Percentiles rank a stretch among this genome's conserved stretches.
Evolutionary conservation across 1,140 invertebrate species (phyloP).

Genomic region (Drosophila lacertosa): DNA sequence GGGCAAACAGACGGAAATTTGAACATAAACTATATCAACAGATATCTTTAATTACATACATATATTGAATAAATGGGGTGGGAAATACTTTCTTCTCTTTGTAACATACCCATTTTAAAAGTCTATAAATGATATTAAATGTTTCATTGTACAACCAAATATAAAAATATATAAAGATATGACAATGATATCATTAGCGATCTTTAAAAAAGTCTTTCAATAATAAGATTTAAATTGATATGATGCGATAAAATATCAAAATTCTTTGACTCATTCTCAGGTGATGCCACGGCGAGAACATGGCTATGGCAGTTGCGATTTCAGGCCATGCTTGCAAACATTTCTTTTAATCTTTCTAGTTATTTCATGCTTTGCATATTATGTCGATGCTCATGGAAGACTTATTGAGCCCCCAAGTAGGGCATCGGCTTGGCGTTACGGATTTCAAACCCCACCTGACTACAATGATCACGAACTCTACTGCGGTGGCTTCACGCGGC

Average conservation of each 20-base stretch:
- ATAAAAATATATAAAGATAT: too few relatives aligned
- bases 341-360: constrained; percentile 4
- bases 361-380: constrained; percentile 4
- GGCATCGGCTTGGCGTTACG: constrained; percentile 89
- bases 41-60: too few relatives aligned
- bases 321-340: neutral
- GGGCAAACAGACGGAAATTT: neutral
- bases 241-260: too few relatives aligned
- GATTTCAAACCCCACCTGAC: constrained; percentile 90
- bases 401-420: constrained; percentile 93
- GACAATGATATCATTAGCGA: too few relatives aligned
- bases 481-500: constrained; percentile 93
- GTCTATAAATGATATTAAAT: too few relatives aligned
- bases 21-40: too few relatives aligned
- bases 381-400: constrained; percentile 88
- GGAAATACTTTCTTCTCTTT: too few relatives aligned
- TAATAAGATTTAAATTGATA: too few relatives aligned
- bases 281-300: constrained; percentile 9
- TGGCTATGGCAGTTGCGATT: neutral
- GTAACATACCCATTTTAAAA: too few relatives aligned
- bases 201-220: too few relatives aligned
- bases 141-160: too few relatives aligned
- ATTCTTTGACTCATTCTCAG: neutral
- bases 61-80: too few relatives aligned
- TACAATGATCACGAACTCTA: constrained; percentile 96